Evolutionary conservation across 2,113 vertebrate species (phyloP).

Genomic region (Asarcornis scutulata): DNA sequence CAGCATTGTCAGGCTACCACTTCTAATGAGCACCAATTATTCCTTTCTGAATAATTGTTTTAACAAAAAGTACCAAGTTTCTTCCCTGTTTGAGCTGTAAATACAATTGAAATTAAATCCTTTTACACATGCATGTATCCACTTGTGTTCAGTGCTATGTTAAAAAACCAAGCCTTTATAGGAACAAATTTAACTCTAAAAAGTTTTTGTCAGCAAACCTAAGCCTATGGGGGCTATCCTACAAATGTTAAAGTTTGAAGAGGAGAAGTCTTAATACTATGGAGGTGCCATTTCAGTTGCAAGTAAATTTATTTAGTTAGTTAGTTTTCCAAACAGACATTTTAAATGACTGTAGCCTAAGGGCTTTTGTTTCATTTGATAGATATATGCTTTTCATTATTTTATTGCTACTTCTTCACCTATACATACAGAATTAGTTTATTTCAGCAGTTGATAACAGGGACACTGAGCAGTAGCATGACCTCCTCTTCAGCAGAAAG

Average conservation of each 20-base stretch:
- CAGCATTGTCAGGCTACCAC: neutral
- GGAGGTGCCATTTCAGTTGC: neutral
- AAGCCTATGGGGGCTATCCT: neutral
- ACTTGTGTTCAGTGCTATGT: neutral
- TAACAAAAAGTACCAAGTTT: neutral
- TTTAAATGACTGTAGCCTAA: neutral
- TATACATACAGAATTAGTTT: neutral
- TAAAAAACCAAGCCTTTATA: neutral
- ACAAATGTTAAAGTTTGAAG: neutral
- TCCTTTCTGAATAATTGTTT: neutral
- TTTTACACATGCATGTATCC: fast-evolving
- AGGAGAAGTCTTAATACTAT: neutral
- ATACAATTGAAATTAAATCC: neutral
- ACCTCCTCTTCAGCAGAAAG: neutral
- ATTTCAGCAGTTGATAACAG: neutral
- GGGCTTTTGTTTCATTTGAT: neutral
- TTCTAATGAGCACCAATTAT: neutral
- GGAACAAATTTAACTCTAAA: neutral
- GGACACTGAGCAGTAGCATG: neutral
- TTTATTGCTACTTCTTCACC: neutral
- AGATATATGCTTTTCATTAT: neutral
- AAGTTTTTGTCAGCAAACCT: neutral
- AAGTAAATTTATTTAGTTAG: neutral
- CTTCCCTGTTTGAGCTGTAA: neutral
- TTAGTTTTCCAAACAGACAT: neutral